Evolutionary conservation across 2,113 vertebrate genomes (phyloP).

Genomic region (Eretmodus cyanostictus): DNA sequence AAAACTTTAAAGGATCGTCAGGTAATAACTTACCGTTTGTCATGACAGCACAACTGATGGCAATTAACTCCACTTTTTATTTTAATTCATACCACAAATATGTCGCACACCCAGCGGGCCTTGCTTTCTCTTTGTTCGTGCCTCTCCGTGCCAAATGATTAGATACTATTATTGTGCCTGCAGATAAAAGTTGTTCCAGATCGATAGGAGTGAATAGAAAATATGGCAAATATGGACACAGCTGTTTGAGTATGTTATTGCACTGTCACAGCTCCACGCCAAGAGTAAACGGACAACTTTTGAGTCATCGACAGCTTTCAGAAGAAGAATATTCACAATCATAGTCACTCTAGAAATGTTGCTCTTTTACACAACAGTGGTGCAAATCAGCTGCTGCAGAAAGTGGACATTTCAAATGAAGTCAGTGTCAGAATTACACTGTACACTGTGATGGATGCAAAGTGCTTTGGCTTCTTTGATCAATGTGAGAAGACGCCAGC

Average conservation of each 20-base stretch:
- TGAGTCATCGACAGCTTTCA: background rate
- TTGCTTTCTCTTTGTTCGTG: background rate
- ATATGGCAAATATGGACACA: constrained; percentile 6
- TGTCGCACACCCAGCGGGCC: background rate
- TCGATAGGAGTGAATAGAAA: background rate
- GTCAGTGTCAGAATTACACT: background rate
- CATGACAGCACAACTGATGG: background rate
- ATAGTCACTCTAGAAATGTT: background rate
- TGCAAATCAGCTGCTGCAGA: background rate
- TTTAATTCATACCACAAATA: background rate
- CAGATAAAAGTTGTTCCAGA: background rate
- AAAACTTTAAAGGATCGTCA: background rate
- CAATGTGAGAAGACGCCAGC: background rate
- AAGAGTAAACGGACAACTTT: background rate
- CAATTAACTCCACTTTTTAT: background rate
- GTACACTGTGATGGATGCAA: background rate
- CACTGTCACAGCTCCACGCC: background rate
- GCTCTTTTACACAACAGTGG: background rate
- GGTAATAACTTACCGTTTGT: background rate
- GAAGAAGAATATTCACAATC: background rate
- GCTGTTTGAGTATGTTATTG: background rate
- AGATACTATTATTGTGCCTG: background rate
- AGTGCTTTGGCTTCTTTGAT: background rate
- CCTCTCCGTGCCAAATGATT: background rate
- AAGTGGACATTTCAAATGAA: background rate